A percentile compares a stretch with the other conserved stretches of the same genome.
phyloP scores from a whole-genome alignment of 2,113 vertebrate species.

The Pteruthius melanotis region DNA sequence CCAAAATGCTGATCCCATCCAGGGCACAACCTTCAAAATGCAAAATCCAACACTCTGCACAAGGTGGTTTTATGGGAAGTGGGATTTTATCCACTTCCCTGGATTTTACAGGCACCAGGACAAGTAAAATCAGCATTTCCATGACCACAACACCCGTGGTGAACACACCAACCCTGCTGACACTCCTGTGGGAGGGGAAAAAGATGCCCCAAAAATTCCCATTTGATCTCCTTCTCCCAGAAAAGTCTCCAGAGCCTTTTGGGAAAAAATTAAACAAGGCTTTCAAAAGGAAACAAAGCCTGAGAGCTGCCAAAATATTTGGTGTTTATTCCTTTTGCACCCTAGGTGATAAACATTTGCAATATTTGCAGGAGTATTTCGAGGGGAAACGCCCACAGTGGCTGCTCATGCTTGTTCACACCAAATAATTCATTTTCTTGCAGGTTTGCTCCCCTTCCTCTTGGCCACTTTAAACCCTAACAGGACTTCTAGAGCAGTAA shows the following conservation, averaged over 20 bases:
- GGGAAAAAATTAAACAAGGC: not conserved
- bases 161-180: not conserved
- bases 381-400: not conserved
- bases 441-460: not conserved
- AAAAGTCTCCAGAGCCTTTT: not conserved
- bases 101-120: not conserved
- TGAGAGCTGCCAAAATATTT: not conserved
- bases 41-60: not conserved
- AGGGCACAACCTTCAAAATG: not conserved
- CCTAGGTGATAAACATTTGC: not conserved
- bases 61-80: accelerated
- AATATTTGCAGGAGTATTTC: not conserved
- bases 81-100: not conserved
- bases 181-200: not conserved
- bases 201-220: not conserved
- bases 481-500: not conserved
- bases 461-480: not conserved
- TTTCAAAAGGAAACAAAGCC: not conserved
- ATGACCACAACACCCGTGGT: accelerated
- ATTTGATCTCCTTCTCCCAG: not conserved
- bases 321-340: not conserved
- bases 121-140: not conserved
- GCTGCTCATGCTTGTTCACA: not conserved
- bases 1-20: not conserved
- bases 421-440: not conserved